phyloP scores from a whole-genome alignment of 2,888 invertebrate genomes.

The Aphidius colemani region DNA sequence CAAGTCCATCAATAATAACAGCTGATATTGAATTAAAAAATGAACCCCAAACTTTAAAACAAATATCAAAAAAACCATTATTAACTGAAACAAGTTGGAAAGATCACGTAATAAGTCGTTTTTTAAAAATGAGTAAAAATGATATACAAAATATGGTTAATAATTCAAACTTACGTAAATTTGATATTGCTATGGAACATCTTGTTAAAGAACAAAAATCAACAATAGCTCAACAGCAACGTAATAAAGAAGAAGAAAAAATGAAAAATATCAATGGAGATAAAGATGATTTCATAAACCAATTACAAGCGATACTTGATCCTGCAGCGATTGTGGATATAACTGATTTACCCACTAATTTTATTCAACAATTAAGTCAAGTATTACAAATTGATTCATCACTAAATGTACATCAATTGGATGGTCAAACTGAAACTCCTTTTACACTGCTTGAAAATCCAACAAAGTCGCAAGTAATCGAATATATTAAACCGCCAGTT shows the following conservation, averaged over 20 bases:
- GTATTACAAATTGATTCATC: conserved; percentile 60
- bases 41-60: neutral
- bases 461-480: conserved; percentile 16
- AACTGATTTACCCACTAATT: conserved; percentile 66
- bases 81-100: conserved; percentile 49
- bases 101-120: conserved; percentile 51
- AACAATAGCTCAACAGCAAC: conserved; percentile 48
- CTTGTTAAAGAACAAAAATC: conserved; percentile 52
- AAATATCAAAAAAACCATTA: conserved; percentile 24
- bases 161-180: conserved; percentile 53
- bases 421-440: conserved; percentile 12
- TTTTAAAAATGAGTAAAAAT: conserved; percentile 56
- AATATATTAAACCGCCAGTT: neutral
- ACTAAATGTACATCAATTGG: conserved; percentile 26
- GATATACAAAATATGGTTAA: conserved; percentile 58
- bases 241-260: conserved; percentile 53
- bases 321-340: conserved; percentile 65
- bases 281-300: conserved; percentile 54
- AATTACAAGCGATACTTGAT: conserved; percentile 64
- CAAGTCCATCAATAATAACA: neutral
- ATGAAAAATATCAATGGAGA: conserved; percentile 42
- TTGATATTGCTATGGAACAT: conserved; percentile 56
- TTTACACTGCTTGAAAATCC: neutral
- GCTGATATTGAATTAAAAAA: neutral
- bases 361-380: conserved; percentile 66